These are phyloP conservation scores for Helicoverpa assulta DNA, from an alignment of 2,888 invertebrate genomes.

Conservation along the genomic window DNA sequence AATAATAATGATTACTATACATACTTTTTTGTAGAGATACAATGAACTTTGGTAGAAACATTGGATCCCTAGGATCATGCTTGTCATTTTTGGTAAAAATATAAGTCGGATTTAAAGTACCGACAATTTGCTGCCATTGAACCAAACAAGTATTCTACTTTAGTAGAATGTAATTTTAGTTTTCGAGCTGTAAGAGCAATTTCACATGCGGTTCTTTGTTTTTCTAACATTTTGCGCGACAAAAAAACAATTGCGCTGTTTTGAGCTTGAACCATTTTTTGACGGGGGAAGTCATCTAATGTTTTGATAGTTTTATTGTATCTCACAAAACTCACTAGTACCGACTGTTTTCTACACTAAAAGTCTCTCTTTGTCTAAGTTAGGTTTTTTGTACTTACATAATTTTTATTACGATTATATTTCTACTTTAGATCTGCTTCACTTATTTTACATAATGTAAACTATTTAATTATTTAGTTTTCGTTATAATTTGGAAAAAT, in stretches of 20 bases:
- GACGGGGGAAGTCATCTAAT: too few relatives aligned
- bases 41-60: neutral
- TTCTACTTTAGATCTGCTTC: conserved; percentile 50
- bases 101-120: too few relatives aligned
- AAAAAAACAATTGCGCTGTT: too few relatives aligned
- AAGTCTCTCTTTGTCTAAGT: conserved; percentile 54
- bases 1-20: conserved; percentile 25
- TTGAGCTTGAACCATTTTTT: too few relatives aligned
- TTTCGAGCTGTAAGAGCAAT: too few relatives aligned
- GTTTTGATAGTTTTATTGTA: conserved; percentile 3
- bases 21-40: conserved; percentile 29
- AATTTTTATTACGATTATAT: conserved; percentile 46
- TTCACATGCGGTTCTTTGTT: too few relatives aligned
- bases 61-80: neutral
- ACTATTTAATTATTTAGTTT: conserved; percentile 18
- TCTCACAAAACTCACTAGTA: conserved; percentile 22
- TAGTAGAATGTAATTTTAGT: too few relatives aligned
- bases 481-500: neutral
- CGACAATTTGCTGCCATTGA: neutral
- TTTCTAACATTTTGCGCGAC: too few relatives aligned
- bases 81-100: too few relatives aligned
- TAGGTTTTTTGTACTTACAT: conserved; percentile 61
- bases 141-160: too few relatives aligned
- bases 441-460: conserved; percentile 31
- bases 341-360: conserved; percentile 46